These are phyloP conservation scores for Gonocerus acuteangulatus DNA, from an alignment of 2,888 invertebrate species.

Conservation along the genomic window DNA sequence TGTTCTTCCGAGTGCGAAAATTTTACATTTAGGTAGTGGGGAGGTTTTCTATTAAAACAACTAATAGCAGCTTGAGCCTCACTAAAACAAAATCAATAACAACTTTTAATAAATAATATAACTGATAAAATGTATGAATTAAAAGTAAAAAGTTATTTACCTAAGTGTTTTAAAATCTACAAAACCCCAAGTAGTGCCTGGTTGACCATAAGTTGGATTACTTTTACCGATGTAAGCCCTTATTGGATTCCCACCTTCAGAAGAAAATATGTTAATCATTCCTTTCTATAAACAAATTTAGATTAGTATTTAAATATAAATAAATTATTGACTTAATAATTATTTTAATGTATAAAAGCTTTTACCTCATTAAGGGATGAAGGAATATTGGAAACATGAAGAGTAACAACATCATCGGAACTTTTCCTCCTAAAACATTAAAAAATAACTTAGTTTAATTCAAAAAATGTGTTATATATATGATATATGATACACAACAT, in stretches of 20 bases:
- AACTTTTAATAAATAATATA: too few species aligned
- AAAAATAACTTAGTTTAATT: too few species aligned
- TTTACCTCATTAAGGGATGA: constrained; percentile 6
- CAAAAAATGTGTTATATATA: too few species aligned
- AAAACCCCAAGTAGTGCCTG: constrained; percentile 16
- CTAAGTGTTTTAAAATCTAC: constrained; percentile 12
- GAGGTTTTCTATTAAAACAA: constrained; percentile 5
- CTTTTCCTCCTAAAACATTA: background rate
- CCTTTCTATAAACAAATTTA: constrained; percentile 11
- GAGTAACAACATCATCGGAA: background rate
- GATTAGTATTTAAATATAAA: background rate
- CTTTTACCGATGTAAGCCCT: background rate
- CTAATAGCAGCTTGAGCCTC: constrained; percentile 19
- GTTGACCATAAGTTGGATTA: background rate
- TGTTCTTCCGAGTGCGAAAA: constrained; percentile 2
- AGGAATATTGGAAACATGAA: constrained; percentile 17
- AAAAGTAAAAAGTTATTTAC: constrained; percentile 3
- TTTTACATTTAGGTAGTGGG: constrained; percentile 19
- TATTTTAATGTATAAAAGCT: background rate
- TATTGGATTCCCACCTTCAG: background rate
- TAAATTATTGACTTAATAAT: background rate
- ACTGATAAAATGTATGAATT: too few species aligned
- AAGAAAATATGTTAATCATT: constrained; percentile 9
- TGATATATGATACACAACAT: too few species aligned
- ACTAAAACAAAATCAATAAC: constrained; percentile 13